These are phyloP conservation scores for Microhierax caerulescens DNA, from an alignment of 2,797 vertebrate genomes.

Conservation along the genomic window DNA sequence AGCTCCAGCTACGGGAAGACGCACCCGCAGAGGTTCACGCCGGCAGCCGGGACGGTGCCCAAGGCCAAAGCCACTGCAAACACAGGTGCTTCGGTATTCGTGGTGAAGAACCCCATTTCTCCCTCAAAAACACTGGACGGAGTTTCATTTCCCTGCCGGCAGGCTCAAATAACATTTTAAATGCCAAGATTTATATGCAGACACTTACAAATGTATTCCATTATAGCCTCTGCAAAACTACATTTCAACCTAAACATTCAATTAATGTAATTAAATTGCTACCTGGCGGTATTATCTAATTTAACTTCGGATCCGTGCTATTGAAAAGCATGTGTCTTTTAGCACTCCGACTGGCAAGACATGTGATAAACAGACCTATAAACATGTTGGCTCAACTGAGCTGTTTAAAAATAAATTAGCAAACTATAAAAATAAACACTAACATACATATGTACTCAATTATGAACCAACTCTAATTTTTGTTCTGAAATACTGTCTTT, in stretches of 20 bases:
- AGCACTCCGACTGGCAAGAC: constrained; percentile 73
- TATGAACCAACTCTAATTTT: constrained; percentile 82
- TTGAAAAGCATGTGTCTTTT: constrained; percentile 78
- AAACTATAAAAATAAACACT: constrained; percentile 85
- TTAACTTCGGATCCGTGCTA: constrained; percentile 73
- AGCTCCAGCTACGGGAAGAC: background rate
- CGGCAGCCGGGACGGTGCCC: fast-evolving
- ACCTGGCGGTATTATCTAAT: constrained; percentile 80
- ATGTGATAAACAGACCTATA: constrained; percentile 78
- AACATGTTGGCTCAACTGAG: constrained; percentile 78
- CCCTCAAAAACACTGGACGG: background rate
- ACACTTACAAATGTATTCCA: constrained; percentile 68
- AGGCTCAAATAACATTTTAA: constrained; percentile 56
- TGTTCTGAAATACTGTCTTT: constrained; percentile 82
- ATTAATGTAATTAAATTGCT: constrained; percentile 82
- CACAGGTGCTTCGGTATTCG: fast-evolving
- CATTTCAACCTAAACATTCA: constrained; percentile 75
- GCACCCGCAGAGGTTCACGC: fast-evolving
- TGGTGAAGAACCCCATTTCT: background rate
- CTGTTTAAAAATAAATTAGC: constrained; percentile 85
- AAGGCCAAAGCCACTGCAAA: fast-evolving
- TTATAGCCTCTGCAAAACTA: constrained; percentile 72
- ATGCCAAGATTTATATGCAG: constrained; percentile 63
- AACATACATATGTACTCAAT: constrained; percentile 81
- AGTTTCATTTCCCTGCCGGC: constrained; percentile 45